Evolutionary conservation across 1,140 invertebrate species (phyloP).

Genomic region (Dendrolimus kikuchii): DNA sequence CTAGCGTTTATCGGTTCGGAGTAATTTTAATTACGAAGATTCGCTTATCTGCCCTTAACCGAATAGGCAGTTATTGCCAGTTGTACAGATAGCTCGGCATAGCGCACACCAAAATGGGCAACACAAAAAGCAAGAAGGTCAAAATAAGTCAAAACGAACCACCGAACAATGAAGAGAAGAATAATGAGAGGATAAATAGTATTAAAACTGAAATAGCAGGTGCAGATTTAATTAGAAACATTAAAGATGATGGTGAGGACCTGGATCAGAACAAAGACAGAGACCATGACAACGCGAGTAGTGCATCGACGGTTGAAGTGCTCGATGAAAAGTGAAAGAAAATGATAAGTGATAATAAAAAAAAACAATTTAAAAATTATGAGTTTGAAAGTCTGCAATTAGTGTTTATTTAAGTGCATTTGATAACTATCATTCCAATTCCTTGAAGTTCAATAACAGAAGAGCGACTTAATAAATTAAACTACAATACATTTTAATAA

Average conservation of each 20-base stretch:
- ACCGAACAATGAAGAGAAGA: slow-evolving; percentile 20
- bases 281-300: slow-evolving; percentile 54
- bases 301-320: slow-evolving; percentile 59
- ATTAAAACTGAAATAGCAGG: slow-evolving; percentile 46
- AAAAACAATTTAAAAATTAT: no score
- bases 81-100: slow-evolving; percentile 25
- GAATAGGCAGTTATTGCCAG: slow-evolving; percentile 21
- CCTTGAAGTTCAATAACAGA: no score
- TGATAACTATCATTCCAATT: no score
- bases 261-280: slow-evolving; percentile 24
- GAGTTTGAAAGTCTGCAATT: no score
- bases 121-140: slow-evolving; percentile 55
- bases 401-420: no score
- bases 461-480: no score
- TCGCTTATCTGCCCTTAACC: slow-evolving; percentile 27
- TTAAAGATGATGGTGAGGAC: slow-evolving; percentile 13
- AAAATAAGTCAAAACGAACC: slow-evolving; percentile 43
- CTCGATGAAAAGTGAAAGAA: slow-evolving; percentile 53
- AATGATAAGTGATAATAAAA: slow-evolving; percentile 3
- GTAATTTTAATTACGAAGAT: slow-evolving; percentile 34
- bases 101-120: slow-evolving; percentile 45
- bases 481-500: no score
- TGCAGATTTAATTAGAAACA: slow-evolving; percentile 12
- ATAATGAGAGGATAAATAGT: slow-evolving; percentile 41
- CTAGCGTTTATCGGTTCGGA: slow-evolving; percentile 11